Conservation (phyloP, 2,797 vertebrate species). For the Eulemur coronatus region DNA sequence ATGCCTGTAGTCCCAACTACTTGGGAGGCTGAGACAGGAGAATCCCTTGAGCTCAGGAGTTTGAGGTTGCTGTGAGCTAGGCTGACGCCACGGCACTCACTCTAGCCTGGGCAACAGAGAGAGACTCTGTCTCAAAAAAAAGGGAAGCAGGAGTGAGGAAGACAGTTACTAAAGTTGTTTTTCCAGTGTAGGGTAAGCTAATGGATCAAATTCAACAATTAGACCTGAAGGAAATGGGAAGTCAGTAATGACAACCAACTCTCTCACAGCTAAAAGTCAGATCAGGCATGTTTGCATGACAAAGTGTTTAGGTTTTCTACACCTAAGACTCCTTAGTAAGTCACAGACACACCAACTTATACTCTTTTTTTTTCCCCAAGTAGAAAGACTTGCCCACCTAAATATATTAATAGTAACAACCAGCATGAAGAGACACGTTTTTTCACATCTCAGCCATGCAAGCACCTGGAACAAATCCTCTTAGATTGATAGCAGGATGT, state of each 20-base stretch:
- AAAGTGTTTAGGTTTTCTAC: neutral
- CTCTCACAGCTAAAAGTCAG: neutral
- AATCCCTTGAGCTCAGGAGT: too few relatives aligned
- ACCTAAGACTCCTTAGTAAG: neutral
- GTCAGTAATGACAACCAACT: neutral
- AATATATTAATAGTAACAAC: neutral
- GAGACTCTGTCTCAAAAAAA: too few relatives aligned
- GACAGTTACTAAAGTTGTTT: neutral
- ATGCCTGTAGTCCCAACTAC: too few relatives aligned
- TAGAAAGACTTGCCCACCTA: neutral
- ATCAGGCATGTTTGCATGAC: neutral
- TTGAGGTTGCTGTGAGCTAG: too few relatives aligned
- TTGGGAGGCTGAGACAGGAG: too few relatives aligned
- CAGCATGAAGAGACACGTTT: neutral
- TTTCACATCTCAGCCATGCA: neutral
- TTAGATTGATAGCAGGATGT: neutral
- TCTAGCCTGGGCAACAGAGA: too few relatives aligned
- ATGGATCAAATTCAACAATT: conserved; percentile 22
- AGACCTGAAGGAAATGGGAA: neutral
- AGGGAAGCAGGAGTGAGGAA: neutral
- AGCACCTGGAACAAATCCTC: neutral
- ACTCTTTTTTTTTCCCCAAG: neutral
- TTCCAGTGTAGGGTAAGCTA: neutral
- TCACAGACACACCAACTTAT: neutral
- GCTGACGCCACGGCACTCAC: too few relatives aligned